These are phyloP conservation scores for Xerus rutilus DNA, from an alignment of 2,797 vertebrate genomes.

Conservation along the genomic window DNA sequence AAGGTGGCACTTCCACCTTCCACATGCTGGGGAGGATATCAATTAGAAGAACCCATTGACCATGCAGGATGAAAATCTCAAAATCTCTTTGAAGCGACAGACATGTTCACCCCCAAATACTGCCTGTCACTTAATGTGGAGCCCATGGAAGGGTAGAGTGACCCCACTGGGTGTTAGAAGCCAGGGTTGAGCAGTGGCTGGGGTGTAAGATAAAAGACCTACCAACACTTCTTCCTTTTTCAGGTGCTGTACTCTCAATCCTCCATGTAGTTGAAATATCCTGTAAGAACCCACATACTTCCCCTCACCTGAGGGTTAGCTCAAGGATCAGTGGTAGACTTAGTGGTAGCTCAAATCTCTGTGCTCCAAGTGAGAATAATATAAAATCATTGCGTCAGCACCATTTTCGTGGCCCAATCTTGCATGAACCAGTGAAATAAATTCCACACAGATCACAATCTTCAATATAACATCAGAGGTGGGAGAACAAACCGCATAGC, in stretches of 20 bases:
- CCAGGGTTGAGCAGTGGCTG: not conserved
- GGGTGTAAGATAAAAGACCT: not conserved
- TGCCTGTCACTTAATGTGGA: not conserved
- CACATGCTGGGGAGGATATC: not conserved
- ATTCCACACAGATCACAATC: not conserved
- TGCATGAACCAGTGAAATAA: not conserved
- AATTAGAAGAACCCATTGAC: not conserved
- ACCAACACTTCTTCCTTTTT: no score
- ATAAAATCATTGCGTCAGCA: not conserved
- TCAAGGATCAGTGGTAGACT: not conserved
- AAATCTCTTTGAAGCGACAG: not conserved
- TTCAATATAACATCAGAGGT: not conserved
- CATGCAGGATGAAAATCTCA: not conserved
- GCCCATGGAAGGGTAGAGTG: fast-evolving
- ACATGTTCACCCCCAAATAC: not conserved
- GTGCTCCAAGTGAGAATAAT: not conserved
- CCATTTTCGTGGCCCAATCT: no score
- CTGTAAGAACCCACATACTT: not conserved
- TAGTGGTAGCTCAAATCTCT: not conserved
- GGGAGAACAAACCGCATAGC: not conserved
- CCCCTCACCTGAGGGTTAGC: not conserved
- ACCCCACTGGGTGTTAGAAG: not conserved
- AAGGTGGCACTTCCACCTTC: not conserved
- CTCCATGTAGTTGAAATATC: no score
- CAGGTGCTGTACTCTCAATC: no score